Percentiles rank a stretch among this genome's conserved stretches.
Evolutionary conservation across 2,797 vertebrate species (phyloP).

Genomic region (Gadopsis bispinosus): DNA sequence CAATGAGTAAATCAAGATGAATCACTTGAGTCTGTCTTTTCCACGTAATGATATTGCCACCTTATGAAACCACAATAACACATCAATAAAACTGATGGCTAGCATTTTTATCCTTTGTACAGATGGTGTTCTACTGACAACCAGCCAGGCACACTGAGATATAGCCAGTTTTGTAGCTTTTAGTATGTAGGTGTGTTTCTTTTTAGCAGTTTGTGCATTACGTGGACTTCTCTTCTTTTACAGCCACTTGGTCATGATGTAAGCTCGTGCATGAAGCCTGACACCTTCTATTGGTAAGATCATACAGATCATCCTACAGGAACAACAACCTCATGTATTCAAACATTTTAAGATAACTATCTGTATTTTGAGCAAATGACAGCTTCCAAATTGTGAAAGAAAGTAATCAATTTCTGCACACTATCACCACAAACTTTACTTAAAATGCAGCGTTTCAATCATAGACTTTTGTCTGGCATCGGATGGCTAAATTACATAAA

Average conservation of each 20-base stretch:
- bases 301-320: not conserved
- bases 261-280: conserved; percentile 53
- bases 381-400: not conserved
- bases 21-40: conserved; percentile 52
- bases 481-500: not conserved
- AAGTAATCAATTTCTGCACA: not conserved
- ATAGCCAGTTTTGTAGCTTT: conserved; percentile 18
- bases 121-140: conserved; percentile 24
- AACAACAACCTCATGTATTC: not conserved
- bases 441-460: not conserved
- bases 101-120: conserved; percentile 19
- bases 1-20: conserved; percentile 63
- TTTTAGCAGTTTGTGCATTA: not conserved
- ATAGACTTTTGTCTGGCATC: not conserved
- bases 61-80: conserved; percentile 44
- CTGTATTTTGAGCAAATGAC: not conserved
- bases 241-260: conserved; percentile 20
- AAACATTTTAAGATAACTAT: not conserved
- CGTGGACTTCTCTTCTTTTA: conserved; percentile 15
- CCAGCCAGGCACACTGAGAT: conserved; percentile 13
- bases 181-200: conserved; percentile 29
- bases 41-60: conserved; percentile 12
- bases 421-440: not conserved
- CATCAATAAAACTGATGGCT: conserved; percentile 11
- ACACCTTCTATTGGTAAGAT: conserved; percentile 58